Conservation (phyloP, 2,797 vertebrate species). For the Melanotaenia parkinsoni region DNA sequence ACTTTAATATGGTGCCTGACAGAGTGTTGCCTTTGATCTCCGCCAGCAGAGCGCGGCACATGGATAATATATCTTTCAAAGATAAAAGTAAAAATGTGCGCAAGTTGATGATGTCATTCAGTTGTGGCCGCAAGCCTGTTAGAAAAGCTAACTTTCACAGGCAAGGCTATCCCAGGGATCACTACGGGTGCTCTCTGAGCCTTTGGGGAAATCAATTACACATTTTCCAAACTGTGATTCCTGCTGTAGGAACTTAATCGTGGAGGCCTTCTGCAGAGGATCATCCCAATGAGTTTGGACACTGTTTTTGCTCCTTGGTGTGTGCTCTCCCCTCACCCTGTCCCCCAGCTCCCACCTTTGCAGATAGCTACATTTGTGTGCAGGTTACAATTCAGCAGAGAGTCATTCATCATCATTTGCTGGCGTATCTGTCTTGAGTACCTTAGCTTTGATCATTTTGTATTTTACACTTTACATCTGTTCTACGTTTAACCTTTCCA, state of each 20-base stretch:
- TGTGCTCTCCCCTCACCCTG: constrained; percentile 54
- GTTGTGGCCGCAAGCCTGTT: constrained; percentile 73
- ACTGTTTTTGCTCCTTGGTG: constrained; percentile 80
- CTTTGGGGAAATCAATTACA: constrained; percentile 81
- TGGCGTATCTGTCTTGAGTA: constrained; percentile 93
- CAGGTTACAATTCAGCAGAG: constrained; percentile 93
- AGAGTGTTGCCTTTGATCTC: constrained; percentile 84
- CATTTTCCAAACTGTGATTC: constrained; percentile 79
- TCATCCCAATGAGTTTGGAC: constrained; percentile 87
- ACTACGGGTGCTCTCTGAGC: constrained; percentile 75
- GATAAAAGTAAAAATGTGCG: constrained; percentile 88
- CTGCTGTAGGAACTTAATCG: constrained; percentile 75
- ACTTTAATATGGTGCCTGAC: constrained; percentile 82
- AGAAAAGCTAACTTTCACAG: constrained; percentile 81
- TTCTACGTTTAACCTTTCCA: constrained; percentile 97
- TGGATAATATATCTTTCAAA: constrained; percentile 87
- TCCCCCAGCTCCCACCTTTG: constrained; percentile 77
- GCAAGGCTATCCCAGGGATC: constrained; percentile 72
- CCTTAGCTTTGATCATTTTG: constrained; percentile 97
- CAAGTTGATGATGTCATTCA: constrained; percentile 84
- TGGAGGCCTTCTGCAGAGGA: constrained; percentile 81
- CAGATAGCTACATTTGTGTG: constrained; percentile 92
- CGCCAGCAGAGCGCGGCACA: constrained; percentile 74
- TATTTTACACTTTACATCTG: constrained; percentile 99
- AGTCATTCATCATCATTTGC: constrained; percentile 99